A percentile compares a stretch with the other conserved stretches of the same genome.
Evolutionary conservation across 2,797 vertebrate genomes (phyloP).

Genomic region (Phataginus tetradactyla): DNA sequence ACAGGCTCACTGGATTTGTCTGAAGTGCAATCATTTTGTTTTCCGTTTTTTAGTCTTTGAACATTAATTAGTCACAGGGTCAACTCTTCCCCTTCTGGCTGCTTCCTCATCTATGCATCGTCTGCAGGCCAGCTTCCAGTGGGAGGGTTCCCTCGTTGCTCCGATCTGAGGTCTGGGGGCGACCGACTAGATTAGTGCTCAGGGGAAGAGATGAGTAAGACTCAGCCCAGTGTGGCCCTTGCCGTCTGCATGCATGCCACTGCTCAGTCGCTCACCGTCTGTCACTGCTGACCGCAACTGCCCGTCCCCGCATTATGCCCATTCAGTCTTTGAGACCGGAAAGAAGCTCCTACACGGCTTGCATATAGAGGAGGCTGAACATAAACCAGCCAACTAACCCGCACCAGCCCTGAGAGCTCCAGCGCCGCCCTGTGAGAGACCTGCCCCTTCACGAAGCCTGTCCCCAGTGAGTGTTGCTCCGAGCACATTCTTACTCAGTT

Average conservation of each 20-base stretch:
- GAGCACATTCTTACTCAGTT: neutral
- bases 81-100: neutral
- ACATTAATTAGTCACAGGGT: neutral
- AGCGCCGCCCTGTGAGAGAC: neutral
- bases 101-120: neutral
- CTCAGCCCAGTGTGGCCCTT: neutral
- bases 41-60: neutral
- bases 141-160: neutral
- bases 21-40: neutral
- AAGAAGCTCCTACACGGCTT: neutral
- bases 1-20: neutral
- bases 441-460: accelerated
- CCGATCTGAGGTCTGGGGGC: neutral
- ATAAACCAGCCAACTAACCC: neutral
- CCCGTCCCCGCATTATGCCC: too few relatives aligned
- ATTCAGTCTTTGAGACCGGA: neutral
- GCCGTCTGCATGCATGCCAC: neutral
- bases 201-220: neutral
- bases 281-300: neutral
- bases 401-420: neutral
- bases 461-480: neutral
- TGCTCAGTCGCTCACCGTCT: too few relatives aligned
- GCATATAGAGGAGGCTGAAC: neutral
- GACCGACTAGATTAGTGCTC: neutral
- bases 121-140: neutral